These are phyloP conservation scores for Diarsia dahlii DNA, from an alignment of 2,888 invertebrate species.

Conservation along the genomic window DNA sequence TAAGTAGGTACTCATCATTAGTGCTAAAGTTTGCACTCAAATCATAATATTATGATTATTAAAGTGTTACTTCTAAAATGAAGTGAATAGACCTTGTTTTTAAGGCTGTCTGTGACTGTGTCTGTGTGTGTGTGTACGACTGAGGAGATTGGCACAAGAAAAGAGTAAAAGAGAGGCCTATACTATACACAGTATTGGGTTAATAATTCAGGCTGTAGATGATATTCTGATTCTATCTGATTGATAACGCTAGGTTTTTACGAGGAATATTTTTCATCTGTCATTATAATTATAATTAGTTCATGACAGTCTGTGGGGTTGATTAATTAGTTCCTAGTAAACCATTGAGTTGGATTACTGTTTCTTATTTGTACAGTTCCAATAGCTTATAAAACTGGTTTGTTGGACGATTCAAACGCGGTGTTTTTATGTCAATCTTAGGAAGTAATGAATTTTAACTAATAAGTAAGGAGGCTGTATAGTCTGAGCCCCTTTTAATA, in stretches of 20 bases:
- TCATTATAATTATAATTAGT: too few relatives aligned
- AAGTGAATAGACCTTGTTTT: neutral
- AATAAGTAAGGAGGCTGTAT: neutral
- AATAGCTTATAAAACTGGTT: conserved; percentile 20
- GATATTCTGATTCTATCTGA: too few relatives aligned
- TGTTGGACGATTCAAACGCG: neutral
- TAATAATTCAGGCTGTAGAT: too few relatives aligned
- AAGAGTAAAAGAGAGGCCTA: too few relatives aligned
- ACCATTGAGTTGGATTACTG: conserved; percentile 14
- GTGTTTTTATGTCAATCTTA: conserved; percentile 8
- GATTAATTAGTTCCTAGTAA: neutral
- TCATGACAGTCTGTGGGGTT: neutral
- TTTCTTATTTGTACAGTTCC: neutral
- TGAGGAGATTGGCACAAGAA: too few relatives aligned
- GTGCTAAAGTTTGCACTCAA: neutral
- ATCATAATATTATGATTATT: conserved; percentile 3
- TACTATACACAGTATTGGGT: too few relatives aligned
- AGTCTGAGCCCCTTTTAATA: neutral
- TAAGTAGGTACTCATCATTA: neutral
- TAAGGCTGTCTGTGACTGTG: too few relatives aligned
- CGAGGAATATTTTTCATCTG: too few relatives aligned
- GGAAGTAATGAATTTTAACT: neutral
- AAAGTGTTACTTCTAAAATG: conserved; percentile 7
- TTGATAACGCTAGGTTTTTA: too few relatives aligned
- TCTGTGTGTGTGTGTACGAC: too few relatives aligned